Evolutionary conservation across 2,888 invertebrate species (phyloP).

Genomic region (Brachyopa scutellaris): DNA sequence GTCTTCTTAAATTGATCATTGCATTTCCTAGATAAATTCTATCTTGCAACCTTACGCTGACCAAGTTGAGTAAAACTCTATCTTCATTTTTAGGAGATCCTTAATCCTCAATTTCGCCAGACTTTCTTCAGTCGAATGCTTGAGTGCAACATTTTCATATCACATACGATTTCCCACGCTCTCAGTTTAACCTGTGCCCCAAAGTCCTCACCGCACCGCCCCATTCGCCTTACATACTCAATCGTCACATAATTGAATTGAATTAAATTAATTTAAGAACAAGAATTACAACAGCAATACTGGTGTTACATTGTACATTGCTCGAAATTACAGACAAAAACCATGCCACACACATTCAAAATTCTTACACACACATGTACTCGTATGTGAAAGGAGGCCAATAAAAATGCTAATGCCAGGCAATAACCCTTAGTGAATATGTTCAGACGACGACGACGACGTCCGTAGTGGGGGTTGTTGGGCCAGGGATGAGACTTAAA

Average conservation of each 20-base stretch:
- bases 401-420: constrained; percentile 71
- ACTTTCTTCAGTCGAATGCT: too few species aligned
- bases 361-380: constrained; percentile 29
- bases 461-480: background rate
- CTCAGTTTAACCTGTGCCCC: background rate
- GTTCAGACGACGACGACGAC: constrained; percentile 24
- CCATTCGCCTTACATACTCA: constrained; percentile 23
- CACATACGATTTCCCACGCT: background rate
- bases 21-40: too few species aligned
- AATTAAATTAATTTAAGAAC: constrained; percentile 61
- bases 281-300: constrained; percentile 50
- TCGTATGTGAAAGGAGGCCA: too few species aligned
- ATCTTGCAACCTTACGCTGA: too few species aligned
- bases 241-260: constrained; percentile 68
- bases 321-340: constrained; percentile 42
- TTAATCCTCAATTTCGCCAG: too few species aligned
- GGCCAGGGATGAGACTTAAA: constrained; percentile 53
- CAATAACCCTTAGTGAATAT: constrained; percentile 72
- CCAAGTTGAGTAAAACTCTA: too few species aligned
- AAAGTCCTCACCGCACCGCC: too few species aligned
- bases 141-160: background rate
- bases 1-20: too few species aligned
- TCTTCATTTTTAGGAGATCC: too few species aligned
- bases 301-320: constrained; percentile 42
- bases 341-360: constrained; percentile 22